A percentile compares a stretch with the other conserved stretches of the same genome.
Conservation (phyloP, 2,797 vertebrate genomes). For the Leptodactylus fallax region DNA sequence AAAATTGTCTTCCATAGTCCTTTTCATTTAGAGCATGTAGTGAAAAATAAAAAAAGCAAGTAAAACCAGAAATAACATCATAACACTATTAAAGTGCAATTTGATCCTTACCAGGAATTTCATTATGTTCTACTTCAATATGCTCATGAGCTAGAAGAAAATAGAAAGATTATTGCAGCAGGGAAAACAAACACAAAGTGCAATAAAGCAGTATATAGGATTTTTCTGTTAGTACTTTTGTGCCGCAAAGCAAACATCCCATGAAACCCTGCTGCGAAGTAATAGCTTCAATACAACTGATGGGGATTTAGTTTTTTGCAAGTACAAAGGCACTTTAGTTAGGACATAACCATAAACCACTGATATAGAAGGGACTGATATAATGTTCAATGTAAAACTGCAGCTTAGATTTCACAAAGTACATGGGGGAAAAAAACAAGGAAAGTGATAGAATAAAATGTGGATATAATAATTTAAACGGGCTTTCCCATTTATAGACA, state of each 20-base stretch:
- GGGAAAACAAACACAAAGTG: not conserved
- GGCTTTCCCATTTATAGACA: too few species aligned
- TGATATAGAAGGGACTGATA: too few species aligned
- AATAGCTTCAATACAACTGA: not conserved
- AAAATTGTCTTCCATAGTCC: too few species aligned
- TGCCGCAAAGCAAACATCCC: not conserved
- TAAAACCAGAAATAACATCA: not conserved
- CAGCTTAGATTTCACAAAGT: too few species aligned
- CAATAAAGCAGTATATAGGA: not conserved
- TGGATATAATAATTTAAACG: too few species aligned
- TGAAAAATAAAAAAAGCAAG: not conserved
- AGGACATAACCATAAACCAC: too few species aligned
- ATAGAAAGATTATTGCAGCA: not conserved
- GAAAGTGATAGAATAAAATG: too few species aligned
- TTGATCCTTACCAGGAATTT: conserved; percentile 13
- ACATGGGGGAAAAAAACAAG: too few species aligned
- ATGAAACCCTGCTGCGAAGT: not conserved
- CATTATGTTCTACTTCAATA: not conserved
- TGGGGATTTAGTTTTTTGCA: too few species aligned
- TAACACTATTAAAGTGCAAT: not conserved
- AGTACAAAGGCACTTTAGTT: too few species aligned
- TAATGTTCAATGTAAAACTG: too few species aligned
- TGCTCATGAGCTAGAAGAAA: conserved; percentile 7
- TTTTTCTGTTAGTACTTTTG: not conserved
- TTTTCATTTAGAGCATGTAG: not conserved